Evolutionary conservation across 1,140 invertebrate species (phyloP), one percentile per base, ranked within the genome.

Genomic region (Zaprionus nigranus): DNA sequence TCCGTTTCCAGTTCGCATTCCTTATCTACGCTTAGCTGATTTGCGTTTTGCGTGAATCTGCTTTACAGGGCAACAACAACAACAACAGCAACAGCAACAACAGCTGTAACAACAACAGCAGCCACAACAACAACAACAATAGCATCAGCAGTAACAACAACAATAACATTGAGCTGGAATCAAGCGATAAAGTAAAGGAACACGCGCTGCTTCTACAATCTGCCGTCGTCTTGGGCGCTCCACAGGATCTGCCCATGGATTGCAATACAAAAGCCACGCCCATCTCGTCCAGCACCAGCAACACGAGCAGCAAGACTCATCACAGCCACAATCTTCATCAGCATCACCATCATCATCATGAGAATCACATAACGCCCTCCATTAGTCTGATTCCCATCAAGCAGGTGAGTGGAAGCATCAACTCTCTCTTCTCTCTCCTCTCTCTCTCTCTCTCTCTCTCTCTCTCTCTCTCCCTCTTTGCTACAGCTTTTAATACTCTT

Each of bases 341-440:
- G 11, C 34, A 40, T 15, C 34, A 40, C 12, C 82, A 81, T 22
- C 90, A 92, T 56, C 91, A 90, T 46, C 81, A 90, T 64, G 94
- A 94, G 83, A 94, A 93, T 64, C 95, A 93, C 90, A 96, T 97
- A 80, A 97, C 96, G 75, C 96, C 96, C 9, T 97, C 96, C 17
- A 97, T 97, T 74, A 97, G 96, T 20, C 93, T 97, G n/a, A 97
- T 97, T 93, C 96, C 96, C 56, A 97, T 97, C 71, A 97, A 97
- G 92, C 96, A 97, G 94, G 96, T 94, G 86, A 83, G 81, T 76
- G 15, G 1, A 40, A 9, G 36, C 53, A 4, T n/a, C n/a, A n/a
- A n/a, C n/a, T n/a, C n/a, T n/a, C n/a, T n/a, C n/a, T n/a, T n/a
- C n/a, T n/a, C n/a, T n/a, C n/a, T n/a, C n/a, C n/a, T n/a, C n/a